Evolutionary conservation across 1,140 invertebrate species (phyloP).

Genomic region (Brachionus calyciflorus): DNA sequence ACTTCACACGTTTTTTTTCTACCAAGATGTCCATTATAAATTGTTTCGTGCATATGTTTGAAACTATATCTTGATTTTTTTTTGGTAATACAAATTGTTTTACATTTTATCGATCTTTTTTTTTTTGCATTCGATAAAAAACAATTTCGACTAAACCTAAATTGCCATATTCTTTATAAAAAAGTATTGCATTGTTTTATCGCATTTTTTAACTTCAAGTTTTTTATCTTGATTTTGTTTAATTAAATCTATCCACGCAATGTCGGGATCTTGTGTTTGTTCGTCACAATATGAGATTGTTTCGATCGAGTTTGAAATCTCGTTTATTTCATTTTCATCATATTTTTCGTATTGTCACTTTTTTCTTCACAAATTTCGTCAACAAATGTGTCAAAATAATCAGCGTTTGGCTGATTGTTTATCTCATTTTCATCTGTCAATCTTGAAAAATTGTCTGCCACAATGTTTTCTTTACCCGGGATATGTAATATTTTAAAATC

Average conservation of each 20-base stretch:
- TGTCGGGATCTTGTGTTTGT: slow-evolving; percentile 20
- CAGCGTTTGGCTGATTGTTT: slow-evolving; percentile 36
- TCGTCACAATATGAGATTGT: not conserved
- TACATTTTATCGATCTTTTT: not conserved
- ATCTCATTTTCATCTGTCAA: not conserved
- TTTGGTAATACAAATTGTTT: not conserved
- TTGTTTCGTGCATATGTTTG: not conserved
- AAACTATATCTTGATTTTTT: not conserved
- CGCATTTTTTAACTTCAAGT: slow-evolving; percentile 12
- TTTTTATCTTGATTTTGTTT: slow-evolving; percentile 22
- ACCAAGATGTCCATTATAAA: slow-evolving; percentile 21
- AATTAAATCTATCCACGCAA: slow-evolving; percentile 29
- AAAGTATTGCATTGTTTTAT: slow-evolving; percentile 6
- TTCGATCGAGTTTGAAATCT: not conserved
- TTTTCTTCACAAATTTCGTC: not conserved
- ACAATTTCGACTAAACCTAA: not conserved
- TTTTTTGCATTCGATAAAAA: not conserved
- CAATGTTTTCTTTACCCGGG: not conserved
- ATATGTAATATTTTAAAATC: not conserved
- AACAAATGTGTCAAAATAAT: slow-evolving; percentile 31
- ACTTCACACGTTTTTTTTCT: not conserved
- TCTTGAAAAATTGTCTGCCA: slow-evolving; percentile 48
- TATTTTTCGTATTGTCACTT: not conserved
- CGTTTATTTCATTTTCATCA: not conserved
- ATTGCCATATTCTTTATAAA: slow-evolving; percentile 18